A percentile compares a stretch with the other conserved stretches of the same genome.
Conservation (phyloP, 1,140 invertebrate species). For the Pissodes strobi region DNA sequence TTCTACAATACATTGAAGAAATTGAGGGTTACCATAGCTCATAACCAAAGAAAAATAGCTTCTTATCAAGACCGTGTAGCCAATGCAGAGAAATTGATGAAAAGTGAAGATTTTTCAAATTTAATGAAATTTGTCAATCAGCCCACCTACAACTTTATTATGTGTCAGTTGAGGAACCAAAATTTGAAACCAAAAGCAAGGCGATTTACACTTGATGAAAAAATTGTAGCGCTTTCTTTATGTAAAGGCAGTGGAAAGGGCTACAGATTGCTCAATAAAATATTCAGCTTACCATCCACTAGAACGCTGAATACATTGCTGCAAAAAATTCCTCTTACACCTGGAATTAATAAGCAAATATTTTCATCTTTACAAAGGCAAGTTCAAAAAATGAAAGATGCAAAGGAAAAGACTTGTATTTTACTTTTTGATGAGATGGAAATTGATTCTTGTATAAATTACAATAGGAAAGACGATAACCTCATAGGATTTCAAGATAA, state of each 20-base stretch:
- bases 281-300: slow-evolving; percentile 36
- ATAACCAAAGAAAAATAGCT: neutral
- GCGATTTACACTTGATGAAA: slow-evolving; percentile 40
- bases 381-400: slow-evolving; percentile 16
- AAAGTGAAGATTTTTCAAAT: neutral
- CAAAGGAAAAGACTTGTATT: slow-evolving; percentile 12
- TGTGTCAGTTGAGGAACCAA: slow-evolving; percentile 26
- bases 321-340: slow-evolving; percentile 37
- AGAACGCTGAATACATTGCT: slow-evolving; percentile 41
- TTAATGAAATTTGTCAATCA: slow-evolving; percentile 17
- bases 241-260: slow-evolving; percentile 45
- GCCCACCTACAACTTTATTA: slow-evolving; percentile 30
- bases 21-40: neutral
- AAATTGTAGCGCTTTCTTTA: slow-evolving; percentile 41
- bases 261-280: slow-evolving; percentile 38
- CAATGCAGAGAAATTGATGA: neutral
- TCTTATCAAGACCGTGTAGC: neutral
- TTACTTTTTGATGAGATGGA: slow-evolving; percentile 41
- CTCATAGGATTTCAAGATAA: too few species aligned
- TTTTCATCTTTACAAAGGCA: slow-evolving; percentile 11
- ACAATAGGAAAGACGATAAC: too few species aligned
- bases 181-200: slow-evolving; percentile 23
- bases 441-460: too few species aligned
- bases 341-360: slow-evolving; percentile 42
- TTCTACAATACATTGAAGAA: neutral